Evolutionary conservation across 2,888 invertebrate genomes (phyloP).

Genomic region (Emmelina monodactyla): DNA sequence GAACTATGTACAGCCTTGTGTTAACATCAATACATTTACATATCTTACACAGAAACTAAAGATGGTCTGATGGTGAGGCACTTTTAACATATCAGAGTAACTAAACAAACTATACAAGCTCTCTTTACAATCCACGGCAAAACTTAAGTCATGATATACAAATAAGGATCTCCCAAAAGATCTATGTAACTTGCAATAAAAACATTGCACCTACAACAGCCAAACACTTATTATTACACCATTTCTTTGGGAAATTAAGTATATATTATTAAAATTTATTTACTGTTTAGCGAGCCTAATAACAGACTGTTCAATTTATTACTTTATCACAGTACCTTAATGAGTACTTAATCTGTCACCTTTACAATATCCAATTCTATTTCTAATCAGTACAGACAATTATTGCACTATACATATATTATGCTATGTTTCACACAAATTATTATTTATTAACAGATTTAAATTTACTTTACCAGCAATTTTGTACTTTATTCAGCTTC

Average conservation of each 20-base stretch:
- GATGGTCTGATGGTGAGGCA: conserved; percentile 53
- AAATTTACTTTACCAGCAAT: conserved; percentile 43
- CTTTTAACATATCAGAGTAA: conserved; percentile 35
- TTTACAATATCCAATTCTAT: conserved; percentile 22
- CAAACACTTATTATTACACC: conserved; percentile 36
- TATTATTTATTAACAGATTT: conserved; percentile 36
- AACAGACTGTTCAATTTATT: not conserved
- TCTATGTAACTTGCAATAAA: too few relatives aligned
- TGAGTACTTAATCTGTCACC: conserved; percentile 18
- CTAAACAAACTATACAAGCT: conserved; percentile 13
- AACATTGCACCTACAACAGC: too few relatives aligned
- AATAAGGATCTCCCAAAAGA: too few relatives aligned
- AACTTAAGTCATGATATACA: too few relatives aligned
- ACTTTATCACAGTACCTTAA: conserved; percentile 30
- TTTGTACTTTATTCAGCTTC: conserved; percentile 58
- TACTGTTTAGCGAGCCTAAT: too few relatives aligned
- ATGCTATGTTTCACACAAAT: conserved; percentile 38
- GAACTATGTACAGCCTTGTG: conserved; percentile 46
- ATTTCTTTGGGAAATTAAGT: conserved; percentile 47
- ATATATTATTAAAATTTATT: conserved; percentile 36
- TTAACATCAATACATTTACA: conserved; percentile 53
- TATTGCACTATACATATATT: conserved; percentile 55
- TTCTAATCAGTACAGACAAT: conserved; percentile 26
- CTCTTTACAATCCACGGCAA: too few relatives aligned
- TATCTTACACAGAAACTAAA: conserved; percentile 51